A percentile compares a stretch with the other conserved stretches of the same genome.
Conservation (phyloP, 2,797 vertebrate genomes). For the Leucoraja ocellata region DNA sequence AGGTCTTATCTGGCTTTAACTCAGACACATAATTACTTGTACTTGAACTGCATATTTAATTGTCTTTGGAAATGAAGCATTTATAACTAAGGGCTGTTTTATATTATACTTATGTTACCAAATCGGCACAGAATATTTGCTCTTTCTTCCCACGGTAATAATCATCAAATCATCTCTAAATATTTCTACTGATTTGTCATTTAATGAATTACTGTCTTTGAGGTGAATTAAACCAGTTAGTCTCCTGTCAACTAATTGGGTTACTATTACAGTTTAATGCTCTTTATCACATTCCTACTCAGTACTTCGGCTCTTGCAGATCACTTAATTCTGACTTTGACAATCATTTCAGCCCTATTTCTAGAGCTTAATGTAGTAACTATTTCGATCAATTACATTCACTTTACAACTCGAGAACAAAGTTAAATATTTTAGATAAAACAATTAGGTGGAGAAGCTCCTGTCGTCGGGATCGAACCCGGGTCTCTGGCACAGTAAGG, state of each 20-base stretch:
- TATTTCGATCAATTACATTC: not conserved
- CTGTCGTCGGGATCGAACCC: too few relatives aligned
- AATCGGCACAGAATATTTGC: not conserved
- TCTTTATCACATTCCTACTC: not conserved
- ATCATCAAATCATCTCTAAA: not conserved
- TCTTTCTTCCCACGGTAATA: not conserved
- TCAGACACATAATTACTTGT: not conserved
- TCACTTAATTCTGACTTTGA: not conserved
- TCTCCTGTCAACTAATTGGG: not conserved
- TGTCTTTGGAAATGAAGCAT: not conserved
- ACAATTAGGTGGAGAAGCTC: not conserved
- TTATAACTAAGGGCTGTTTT: not conserved
- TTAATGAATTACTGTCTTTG: not conserved
- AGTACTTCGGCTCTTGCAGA: not conserved
- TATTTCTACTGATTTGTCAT: not conserved
- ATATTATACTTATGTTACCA: not conserved
- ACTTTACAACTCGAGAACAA: not conserved
- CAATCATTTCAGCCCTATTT: not conserved
- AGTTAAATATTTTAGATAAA: not conserved
- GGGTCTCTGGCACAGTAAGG: too few relatives aligned
- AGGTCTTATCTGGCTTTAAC: not conserved
- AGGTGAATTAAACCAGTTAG: not conserved
- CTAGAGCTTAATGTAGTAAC: not conserved
- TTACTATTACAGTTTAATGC: not conserved
- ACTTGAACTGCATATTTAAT: not conserved